Evolutionary conservation across 2,113 vertebrate species (phyloP), one percentile per base, ranked within the genome.

Genomic region (Emydura subglobosa): DNA sequence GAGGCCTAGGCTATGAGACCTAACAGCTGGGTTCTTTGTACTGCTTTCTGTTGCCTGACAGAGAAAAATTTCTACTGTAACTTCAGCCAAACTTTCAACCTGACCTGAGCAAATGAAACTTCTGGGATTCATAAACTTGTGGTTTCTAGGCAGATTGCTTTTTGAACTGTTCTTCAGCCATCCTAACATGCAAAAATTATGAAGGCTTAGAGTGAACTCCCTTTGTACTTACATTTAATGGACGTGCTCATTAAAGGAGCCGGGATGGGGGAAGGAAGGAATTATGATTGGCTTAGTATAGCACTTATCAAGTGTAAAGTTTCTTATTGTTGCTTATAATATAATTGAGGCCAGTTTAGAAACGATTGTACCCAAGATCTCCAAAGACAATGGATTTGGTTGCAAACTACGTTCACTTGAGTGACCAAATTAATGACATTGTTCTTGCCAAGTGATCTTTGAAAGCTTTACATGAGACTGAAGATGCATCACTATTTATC

Each of bases 1-100:
- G 99, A 99, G 98, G 98, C 99, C 98, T 98, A 98, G 99, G 98
- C 98, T 98, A 96, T 99, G 99, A 99, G 99, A 98, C 98, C 98
- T 98, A 95, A 97, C 99, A 99, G 99, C 99, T 99, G 99, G 99
- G 97, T 98, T 97, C 98, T 99, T 98, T 98, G 99, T 98, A 98
- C 99, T 98, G 98, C 98, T 98, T 99, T 99, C 99, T 99, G 98
- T 97, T 97, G 98, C 98, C 99, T 99, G 99, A 99, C 99, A 99
- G 98, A 99, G 98, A 99, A 99, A 99, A 99, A 99, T 99, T 98
- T 98, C 98, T 97, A 79, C 96, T 84, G 97, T 94, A 96, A 97
- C 96, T 87, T 95, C 97, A 97, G 99, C 99, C 99, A 99, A 99
- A 98, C 99, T 98, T 98, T 97, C 95, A 97, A 97, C 95, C 98